Evolutionary conservation across 1,140 invertebrate species (phyloP).

Genomic region (Temnothorax longispinosus): DNA sequence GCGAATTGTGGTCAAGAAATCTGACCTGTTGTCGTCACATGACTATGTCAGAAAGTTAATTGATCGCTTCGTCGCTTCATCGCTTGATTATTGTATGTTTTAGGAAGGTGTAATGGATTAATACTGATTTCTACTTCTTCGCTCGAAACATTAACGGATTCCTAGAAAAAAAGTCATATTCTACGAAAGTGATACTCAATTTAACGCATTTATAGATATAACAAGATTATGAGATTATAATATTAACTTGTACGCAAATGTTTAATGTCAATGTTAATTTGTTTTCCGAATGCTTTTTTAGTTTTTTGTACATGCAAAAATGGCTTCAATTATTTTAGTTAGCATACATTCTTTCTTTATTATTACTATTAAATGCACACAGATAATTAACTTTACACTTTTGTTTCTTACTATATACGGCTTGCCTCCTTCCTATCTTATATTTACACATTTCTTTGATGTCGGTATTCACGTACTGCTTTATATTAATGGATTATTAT

Average conservation of each 20-base stretch:
- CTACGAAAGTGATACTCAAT: conserved; percentile 38
- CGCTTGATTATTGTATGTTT: conserved; percentile 77
- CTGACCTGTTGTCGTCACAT: background rate
- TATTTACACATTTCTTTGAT: conserved; percentile 26
- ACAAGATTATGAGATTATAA: conserved; percentile 30
- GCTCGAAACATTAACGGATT: conserved; percentile 61
- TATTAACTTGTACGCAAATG: conserved; percentile 32
- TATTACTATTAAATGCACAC: conserved; percentile 49
- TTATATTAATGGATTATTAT: conserved; percentile 45
- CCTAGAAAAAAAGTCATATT: conserved; percentile 55
- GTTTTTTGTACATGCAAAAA: conserved; percentile 32
- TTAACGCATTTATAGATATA: conserved; percentile 57
- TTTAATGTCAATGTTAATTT: conserved; percentile 29
- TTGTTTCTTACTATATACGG: background rate
- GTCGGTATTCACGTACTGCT: background rate
- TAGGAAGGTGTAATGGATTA: conserved; percentile 78
- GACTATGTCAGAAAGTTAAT: conserved; percentile 14
- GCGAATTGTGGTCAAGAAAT: conserved; percentile 33
- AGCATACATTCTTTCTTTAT: background rate
- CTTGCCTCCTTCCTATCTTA: conserved; percentile 29
- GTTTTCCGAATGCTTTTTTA: conserved; percentile 11
- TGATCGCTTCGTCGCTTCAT: conserved; percentile 65
- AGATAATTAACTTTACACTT: background rate
- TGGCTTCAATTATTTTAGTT: conserved; percentile 36
- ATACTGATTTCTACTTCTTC: conserved; percentile 64